Evolutionary conservation across 2,797 vertebrate genomes (phyloP).

Genomic region (Sphaeramia orbicularis): DNA sequence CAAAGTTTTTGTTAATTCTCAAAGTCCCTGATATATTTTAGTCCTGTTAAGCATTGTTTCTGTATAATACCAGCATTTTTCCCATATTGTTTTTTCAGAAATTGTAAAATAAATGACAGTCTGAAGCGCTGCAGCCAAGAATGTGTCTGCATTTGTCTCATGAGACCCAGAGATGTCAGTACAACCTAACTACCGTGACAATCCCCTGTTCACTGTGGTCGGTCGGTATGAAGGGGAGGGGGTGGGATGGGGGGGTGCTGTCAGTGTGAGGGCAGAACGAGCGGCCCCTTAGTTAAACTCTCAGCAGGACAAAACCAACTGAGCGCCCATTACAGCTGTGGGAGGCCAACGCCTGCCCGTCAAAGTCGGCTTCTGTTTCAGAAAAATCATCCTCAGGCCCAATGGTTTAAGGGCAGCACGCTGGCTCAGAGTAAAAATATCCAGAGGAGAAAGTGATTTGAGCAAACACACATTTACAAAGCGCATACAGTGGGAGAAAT

Average conservation of each 20-base stretch:
- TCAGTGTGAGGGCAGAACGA: constrained; percentile 23
- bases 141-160: constrained; percentile 85
- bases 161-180: constrained; percentile 85
- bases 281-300: constrained; percentile 38
- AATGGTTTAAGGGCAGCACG: neutral
- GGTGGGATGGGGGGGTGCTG: constrained; percentile 8
- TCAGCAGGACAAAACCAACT: constrained; percentile 64
- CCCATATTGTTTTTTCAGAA: neutral
- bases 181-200: constrained; percentile 87
- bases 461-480: no score
- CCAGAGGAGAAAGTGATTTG: constrained; percentile 7
- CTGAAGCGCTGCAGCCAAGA: constrained; percentile 56
- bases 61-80: no score
- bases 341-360: constrained; percentile 23
- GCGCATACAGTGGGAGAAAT: no score
- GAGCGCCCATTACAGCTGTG: constrained; percentile 25
- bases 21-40: no score
- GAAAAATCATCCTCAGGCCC: constrained; percentile 4
- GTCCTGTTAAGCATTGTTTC: no score
- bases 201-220: constrained; percentile 87
- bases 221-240: constrained; percentile 48
- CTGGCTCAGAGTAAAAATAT: constrained; percentile 21
- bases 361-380: constrained; percentile 27
- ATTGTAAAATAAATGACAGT: neutral
- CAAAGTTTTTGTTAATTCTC: no score